phyloP scores from a whole-genome alignment of 2,797 vertebrate genomes.

The Spheniscus humboldti region DNA sequence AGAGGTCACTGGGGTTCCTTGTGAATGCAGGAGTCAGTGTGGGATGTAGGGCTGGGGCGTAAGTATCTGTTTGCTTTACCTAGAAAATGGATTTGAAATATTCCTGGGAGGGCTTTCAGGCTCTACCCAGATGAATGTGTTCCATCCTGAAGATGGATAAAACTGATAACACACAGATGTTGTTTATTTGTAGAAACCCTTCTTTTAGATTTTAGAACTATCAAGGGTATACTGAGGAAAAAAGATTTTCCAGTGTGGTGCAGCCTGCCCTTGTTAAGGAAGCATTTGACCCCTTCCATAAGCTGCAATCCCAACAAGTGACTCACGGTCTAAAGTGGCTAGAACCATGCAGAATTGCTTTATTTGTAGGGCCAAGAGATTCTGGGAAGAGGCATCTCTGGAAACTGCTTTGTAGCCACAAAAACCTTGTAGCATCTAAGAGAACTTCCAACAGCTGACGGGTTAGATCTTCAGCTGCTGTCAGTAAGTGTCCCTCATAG shows the following conservation, averaged over 20 bases:
- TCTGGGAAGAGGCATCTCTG: not conserved
- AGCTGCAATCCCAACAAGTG: constrained; percentile 30
- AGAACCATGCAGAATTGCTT: not conserved
- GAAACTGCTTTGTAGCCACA: not conserved
- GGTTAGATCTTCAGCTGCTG: not conserved
- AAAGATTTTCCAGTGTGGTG: not conserved
- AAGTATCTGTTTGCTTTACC: not conserved
- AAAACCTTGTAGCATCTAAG: not conserved
- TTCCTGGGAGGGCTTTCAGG: constrained; percentile 22
- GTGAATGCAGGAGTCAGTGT: not conserved
- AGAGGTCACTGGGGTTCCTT: not conserved
- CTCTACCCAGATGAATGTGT: not conserved
- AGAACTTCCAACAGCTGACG: not conserved
- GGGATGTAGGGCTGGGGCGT: not conserved
- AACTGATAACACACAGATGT: constrained; percentile 40
- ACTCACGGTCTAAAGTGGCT: constrained; percentile 15
- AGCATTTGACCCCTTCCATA: constrained; percentile 24
- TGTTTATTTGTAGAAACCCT: constrained; percentile 46
- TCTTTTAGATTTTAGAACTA: constrained; percentile 36
- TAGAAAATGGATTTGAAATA: constrained; percentile 2
- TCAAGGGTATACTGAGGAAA: not conserved
- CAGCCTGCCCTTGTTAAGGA: not conserved
- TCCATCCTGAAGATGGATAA: not conserved
- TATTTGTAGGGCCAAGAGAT: not conserved
- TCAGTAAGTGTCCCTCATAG: not conserved